These are phyloP conservation scores for Conus canariensis DNA, from an alignment of 2,888 invertebrate genomes.

Conservation along the genomic window DNA sequence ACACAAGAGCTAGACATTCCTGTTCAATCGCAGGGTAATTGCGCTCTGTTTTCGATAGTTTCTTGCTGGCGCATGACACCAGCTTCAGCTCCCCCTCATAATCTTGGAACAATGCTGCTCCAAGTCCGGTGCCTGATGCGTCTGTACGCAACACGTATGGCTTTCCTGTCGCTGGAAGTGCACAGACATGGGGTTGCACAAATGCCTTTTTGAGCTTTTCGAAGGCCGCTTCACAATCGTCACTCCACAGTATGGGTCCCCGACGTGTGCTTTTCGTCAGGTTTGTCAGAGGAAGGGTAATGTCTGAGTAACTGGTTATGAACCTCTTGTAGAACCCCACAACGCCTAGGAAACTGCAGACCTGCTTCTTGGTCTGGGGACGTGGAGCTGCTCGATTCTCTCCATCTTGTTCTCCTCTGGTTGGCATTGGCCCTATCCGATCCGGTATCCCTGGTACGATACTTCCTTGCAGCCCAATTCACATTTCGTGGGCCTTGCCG, in stretches of 20 bases:
- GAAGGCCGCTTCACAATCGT: not conserved
- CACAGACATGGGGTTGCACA: not conserved
- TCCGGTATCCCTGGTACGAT: not conserved
- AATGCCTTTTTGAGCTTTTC: not conserved
- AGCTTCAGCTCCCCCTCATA: not conserved
- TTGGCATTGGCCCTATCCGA: not conserved
- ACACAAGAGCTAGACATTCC: slow-evolving; percentile 22
- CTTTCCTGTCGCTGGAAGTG: slow-evolving; percentile 9
- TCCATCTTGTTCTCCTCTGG: not conserved
- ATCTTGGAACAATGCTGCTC: slow-evolving; percentile 30
- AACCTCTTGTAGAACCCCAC: slow-evolving; percentile 20
- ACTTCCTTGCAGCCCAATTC: not conserved
- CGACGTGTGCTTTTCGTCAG: not conserved
- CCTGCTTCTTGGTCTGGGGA: slow-evolving; percentile 8
- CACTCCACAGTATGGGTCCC: not conserved
- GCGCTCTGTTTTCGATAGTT: not conserved
- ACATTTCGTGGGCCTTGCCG: slow-evolving; percentile 1
- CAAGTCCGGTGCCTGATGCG: slow-evolving; percentile 36
- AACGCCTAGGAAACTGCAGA: slow-evolving; percentile 32
- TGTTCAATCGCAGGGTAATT: slow-evolving; percentile 19
- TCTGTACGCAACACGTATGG: slow-evolving; percentile 31
- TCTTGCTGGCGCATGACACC: slow-evolving; percentile 22
- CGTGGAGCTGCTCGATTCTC: not conserved
- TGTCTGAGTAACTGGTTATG: slow-evolving; percentile 27
- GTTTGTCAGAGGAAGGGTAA: slow-evolving; percentile 28